Conservation (phyloP, 2,113 vertebrate genomes). For the Aphelocoma coerulescens region DNA sequence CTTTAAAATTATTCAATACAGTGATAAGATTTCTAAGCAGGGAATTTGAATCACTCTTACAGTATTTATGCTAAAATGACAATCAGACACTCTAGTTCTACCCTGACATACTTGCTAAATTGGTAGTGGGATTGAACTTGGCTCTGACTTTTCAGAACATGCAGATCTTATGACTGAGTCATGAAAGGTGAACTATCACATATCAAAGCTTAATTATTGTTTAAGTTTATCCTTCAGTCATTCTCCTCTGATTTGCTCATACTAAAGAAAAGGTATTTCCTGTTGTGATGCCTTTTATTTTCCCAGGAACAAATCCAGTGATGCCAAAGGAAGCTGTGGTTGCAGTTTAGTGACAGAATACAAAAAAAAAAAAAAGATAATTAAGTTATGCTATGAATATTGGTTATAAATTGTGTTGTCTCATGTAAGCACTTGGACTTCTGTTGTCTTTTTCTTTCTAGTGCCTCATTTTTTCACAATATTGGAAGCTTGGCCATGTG, state of each 20-base stretch:
- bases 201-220: constrained; percentile 17
- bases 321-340: background rate
- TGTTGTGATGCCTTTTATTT: constrained; percentile 18
- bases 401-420: constrained; percentile 69
- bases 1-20: background rate
- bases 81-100: background rate
- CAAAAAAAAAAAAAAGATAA: constrained; percentile 48
- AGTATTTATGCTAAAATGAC: background rate
- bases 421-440: constrained; percentile 59
- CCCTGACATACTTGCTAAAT: background rate
- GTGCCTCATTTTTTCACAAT: constrained; percentile 57
- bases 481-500: constrained; percentile 64
- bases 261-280: background rate
- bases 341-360: constrained; percentile 20
- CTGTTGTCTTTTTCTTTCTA: constrained; percentile 50
- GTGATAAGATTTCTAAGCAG: background rate
- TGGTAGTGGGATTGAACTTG: background rate
- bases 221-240: background rate
- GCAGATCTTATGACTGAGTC: background rate
- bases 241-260: constrained; percentile 38
- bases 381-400: constrained; percentile 63
- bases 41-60: background rate
- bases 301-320: background rate
- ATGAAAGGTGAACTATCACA: background rate
- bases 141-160: constrained; percentile 19